Conservation (phyloP, 2,113 vertebrate species). For the Promerops cafer region DNA sequence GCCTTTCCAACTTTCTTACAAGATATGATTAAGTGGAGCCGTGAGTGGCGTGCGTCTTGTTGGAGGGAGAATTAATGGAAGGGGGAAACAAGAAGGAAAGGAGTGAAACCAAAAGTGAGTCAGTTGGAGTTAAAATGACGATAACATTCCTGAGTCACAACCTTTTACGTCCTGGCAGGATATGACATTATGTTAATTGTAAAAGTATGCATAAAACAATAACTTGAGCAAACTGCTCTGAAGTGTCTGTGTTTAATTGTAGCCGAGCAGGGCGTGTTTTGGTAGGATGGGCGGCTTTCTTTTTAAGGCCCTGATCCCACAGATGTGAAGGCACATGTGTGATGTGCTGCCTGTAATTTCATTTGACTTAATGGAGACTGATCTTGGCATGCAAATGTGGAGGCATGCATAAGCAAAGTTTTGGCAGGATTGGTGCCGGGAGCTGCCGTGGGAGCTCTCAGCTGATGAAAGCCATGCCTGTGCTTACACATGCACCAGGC, state of each 20-base stretch:
- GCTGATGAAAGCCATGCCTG: neutral
- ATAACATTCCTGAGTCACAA: conserved; percentile 38
- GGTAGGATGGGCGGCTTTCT: neutral
- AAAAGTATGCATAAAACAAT: conserved; percentile 38
- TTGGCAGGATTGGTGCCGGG: neutral
- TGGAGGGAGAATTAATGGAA: neutral
- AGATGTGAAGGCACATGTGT: conserved; percentile 26
- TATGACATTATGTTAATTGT: conserved; percentile 30
- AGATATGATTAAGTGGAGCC: neutral
- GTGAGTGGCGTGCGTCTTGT: neutral
- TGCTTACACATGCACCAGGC: neutral
- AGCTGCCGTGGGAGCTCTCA: neutral
- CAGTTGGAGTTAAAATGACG: neutral
- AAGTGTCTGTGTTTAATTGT: conserved; percentile 46
- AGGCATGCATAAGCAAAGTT: neutral
- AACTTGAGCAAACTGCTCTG: neutral
- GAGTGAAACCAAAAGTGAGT: neutral
- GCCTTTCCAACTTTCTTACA: neutral
- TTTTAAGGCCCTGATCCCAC: neutral
- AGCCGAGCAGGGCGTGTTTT: neutral
- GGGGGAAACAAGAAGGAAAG: neutral
- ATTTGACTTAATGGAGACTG: neutral
- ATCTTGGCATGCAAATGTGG: neutral
- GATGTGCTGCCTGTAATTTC: neutral
- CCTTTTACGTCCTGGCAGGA: neutral